phyloP scores from a whole-genome alignment of 2,797 vertebrate genomes.

The Danio kyathit region DNA sequence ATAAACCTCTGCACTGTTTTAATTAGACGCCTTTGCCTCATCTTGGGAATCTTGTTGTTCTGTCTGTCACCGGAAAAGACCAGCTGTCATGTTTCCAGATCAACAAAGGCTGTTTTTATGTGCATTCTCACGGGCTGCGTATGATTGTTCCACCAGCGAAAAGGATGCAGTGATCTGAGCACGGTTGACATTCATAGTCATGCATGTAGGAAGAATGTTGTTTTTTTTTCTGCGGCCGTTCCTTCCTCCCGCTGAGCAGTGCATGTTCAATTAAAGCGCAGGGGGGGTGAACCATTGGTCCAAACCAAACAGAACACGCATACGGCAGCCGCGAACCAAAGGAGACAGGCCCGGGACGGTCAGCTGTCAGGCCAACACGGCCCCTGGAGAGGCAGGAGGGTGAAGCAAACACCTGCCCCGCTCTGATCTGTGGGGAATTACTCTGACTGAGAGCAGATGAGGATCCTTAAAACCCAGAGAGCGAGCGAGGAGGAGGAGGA shows the following conservation, averaged over 20 bases:
- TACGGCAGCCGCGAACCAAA: slow-evolving; percentile 55
- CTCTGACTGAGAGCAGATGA: slow-evolving; percentile 70
- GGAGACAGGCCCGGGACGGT: slow-evolving; percentile 62
- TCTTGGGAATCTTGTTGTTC: slow-evolving; percentile 43
- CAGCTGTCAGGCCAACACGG: slow-evolving; percentile 78
- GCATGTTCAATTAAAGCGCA: slow-evolving; percentile 33
- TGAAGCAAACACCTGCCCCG: slow-evolving; percentile 81
- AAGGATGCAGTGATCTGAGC: background rate
- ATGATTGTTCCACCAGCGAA: slow-evolving; percentile 25
- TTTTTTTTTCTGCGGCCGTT: background rate
- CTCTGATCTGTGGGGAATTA: slow-evolving; percentile 77
- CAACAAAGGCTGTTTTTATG: slow-evolving; percentile 39
- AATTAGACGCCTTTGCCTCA: slow-evolving; percentile 14
- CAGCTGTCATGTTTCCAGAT: slow-evolving; percentile 47
- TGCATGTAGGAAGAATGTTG: slow-evolving; percentile 1
- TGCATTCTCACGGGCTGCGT: slow-evolving; percentile 12
- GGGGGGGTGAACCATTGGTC: slow-evolving; percentile 33
- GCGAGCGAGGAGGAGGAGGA: slow-evolving; percentile 38
- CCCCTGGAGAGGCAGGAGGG: slow-evolving; percentile 72
- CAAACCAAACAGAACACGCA: slow-evolving; percentile 34
- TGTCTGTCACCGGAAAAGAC: slow-evolving; percentile 12
- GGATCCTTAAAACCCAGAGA: slow-evolving; percentile 65
- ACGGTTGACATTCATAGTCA: slow-evolving; percentile 20
- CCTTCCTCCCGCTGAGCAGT: slow-evolving; percentile 17
- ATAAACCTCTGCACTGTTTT: slow-evolving; percentile 15